phyloP scores from a whole-genome alignment of 2,113 vertebrate genomes.

The Circaetus cinerascens region DNA sequence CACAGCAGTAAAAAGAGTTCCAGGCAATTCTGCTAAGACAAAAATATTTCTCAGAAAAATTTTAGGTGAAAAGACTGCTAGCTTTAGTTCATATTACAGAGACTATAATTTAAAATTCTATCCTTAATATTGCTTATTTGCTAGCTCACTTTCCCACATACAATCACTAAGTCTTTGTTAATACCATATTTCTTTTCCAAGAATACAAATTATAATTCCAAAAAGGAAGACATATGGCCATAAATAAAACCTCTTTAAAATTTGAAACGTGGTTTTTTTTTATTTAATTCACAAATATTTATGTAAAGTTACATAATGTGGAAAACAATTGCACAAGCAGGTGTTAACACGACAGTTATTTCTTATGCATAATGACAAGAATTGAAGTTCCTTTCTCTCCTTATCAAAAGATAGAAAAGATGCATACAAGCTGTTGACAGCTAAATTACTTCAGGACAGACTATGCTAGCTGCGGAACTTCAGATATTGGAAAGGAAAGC shows the following conservation, averaged over 20 bases:
- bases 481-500: background rate
- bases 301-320: background rate
- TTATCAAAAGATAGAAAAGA: background rate
- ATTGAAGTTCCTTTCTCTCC: background rate
- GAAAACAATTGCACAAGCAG: background rate
- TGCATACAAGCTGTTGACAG: background rate
- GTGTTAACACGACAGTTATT: background rate
- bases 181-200: background rate
- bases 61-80: background rate
- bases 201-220: background rate
- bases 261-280: background rate
- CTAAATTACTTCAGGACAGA: background rate
- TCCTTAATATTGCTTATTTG: background rate
- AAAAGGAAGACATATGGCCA: background rate
- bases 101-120: background rate
- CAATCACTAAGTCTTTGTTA: background rate
- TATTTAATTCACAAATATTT: background rate
- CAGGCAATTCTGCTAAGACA: background rate
- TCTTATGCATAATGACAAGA: background rate
- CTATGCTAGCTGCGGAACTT: background rate
- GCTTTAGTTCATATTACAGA: background rate
- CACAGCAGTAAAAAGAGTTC: background rate
- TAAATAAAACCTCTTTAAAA: background rate
- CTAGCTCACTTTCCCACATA: background rate
- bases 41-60: background rate